Percentiles rank a stretch among this genome's conserved stretches.
These are phyloP conservation scores for Malurus cyaneus DNA, from an alignment of 2,113 vertebrate genomes.

Conservation along the genomic window DNA sequence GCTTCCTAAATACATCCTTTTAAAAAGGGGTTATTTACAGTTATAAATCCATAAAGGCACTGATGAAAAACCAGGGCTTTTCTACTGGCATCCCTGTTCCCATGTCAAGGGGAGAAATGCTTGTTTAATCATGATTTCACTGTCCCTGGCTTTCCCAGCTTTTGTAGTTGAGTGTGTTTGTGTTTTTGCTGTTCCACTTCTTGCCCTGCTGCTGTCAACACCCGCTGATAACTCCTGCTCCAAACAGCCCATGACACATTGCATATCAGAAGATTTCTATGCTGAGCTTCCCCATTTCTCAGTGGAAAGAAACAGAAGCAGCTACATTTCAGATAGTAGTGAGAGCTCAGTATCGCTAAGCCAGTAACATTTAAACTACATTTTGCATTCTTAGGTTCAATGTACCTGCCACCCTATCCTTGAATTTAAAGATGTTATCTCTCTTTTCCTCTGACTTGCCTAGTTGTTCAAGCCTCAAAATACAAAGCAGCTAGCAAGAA, in stretches of 20 bases:
- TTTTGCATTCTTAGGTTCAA: neutral
- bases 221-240: neutral
- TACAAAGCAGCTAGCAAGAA: neutral
- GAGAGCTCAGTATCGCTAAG: neutral
- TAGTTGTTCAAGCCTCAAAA: neutral
- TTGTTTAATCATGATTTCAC: neutral
- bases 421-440: neutral
- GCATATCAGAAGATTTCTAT: neutral
- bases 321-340: neutral
- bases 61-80: neutral
- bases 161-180: neutral
- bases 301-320: neutral
- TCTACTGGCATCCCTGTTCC: neutral
- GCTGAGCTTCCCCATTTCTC: neutral
- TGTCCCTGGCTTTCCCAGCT: neutral
- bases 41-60: conserved; percentile 25
- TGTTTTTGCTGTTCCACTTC: conserved; percentile 35
- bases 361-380: neutral
- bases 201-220: conserved; percentile 23
- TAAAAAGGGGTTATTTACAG: conserved; percentile 11
- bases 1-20: conserved; percentile 53
- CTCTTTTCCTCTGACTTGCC: neutral
- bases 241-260: neutral
- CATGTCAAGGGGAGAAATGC: neutral
- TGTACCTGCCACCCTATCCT: neutral